Evolutionary conservation across 92 coral and sea anemone species (phyloP), one percentile per base, ranked within the genome.

Genomic region (Isaurus tuberculatus): DNA sequence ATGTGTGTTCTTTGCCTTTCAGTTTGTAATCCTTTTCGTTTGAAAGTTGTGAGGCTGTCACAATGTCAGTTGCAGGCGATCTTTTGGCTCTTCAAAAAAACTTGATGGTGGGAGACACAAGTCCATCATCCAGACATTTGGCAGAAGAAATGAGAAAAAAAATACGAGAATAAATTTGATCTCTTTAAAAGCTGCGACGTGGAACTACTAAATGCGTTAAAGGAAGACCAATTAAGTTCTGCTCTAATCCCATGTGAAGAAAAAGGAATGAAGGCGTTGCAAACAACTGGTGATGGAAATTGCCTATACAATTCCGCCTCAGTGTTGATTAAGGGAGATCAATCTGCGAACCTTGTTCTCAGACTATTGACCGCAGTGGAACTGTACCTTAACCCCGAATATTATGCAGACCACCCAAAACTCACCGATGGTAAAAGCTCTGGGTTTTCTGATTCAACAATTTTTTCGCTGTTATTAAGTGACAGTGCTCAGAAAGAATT

Each of bases 221-320:
- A n/a, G 66, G 65, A 81, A 81, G 85, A 81, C 64, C 33, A 60
- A 0, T 73, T 81, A 14, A 73, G 85, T 36, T 66, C 85, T 22
- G 75, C 77, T 37, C 72, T 81, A 37, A 44, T 81, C 60, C 75
- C 85, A 29, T 55, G 72, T 31, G 85, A 81, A 42, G 57, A 81
- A 81, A 40, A 46, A 46, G 85, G 77, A 16, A 42, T 67, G 29
- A 61, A 46, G 53, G 85, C 34, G 14, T 61, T 61, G 27, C 67
- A 61, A 61, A 74, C 72, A 66, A 44, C 85, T 74, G 53, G 86
- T 28, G 86, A 81, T 49, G 86, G 86, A 64, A 66, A 81, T 66
- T 81, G 85, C 58, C 64, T 81, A 44, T 88, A 73, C 30, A 88
- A 88, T 79, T 88, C 91, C 13, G 91, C 84, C 65, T 88, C 91